Conservation (phyloP, 2,797 vertebrate genomes). For the Crypturellus tataupa region DNA sequence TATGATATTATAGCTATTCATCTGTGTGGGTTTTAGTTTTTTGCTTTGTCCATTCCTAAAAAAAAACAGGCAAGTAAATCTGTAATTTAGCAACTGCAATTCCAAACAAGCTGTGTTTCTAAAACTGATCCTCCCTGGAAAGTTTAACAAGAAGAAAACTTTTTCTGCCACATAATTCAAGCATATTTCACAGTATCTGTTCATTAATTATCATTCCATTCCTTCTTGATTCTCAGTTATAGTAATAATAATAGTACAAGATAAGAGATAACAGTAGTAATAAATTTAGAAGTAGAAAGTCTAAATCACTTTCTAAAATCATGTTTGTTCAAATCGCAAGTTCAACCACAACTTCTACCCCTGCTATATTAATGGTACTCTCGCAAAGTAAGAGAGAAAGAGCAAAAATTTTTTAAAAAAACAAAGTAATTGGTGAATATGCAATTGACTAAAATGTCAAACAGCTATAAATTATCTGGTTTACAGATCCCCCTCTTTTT, state of each 20-base stretch:
- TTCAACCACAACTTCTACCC: background rate
- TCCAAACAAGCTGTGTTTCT: background rate
- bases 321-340: background rate
- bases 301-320: background rate
- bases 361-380: background rate
- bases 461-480: background rate
- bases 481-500: background rate
- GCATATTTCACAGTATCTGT: background rate
- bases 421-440: background rate
- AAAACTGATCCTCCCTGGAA: background rate
- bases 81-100: background rate
- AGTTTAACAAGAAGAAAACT: background rate
- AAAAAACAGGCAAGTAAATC: background rate
- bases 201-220: background rate
- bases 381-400: background rate
- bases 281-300: background rate
- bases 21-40: background rate
- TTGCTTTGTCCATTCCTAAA: background rate
- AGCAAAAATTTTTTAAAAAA: background rate
- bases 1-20: background rate
- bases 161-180: background rate
- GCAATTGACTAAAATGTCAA: background rate
- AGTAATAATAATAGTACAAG: too few relatives aligned
- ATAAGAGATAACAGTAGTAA: background rate
- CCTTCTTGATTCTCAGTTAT: background rate